Conservation (phyloP, 2,888 invertebrate genomes). For the Phortica magna region DNA sequence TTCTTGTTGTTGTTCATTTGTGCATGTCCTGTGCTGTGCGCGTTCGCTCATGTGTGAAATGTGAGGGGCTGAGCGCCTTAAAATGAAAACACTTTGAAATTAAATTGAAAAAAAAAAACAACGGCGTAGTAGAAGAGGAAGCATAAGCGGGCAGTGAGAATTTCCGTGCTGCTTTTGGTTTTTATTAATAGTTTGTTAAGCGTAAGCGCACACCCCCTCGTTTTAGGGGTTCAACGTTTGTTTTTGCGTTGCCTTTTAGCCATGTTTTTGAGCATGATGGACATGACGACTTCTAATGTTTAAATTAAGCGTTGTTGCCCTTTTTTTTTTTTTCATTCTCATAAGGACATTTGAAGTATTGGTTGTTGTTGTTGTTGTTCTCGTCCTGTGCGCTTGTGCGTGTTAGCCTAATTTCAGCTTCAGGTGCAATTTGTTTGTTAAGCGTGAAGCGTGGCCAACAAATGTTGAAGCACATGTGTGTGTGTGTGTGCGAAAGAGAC, state of each 20-base stretch:
- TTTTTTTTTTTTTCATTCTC: slow-evolving; percentile 26
- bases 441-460: slow-evolving; percentile 59
- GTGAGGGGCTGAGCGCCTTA: slow-evolving; percentile 20
- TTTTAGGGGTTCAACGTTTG: slow-evolving; percentile 40
- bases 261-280: not conserved
- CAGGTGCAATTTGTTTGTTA: slow-evolving; percentile 76
- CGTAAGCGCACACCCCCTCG: slow-evolving; percentile 66
- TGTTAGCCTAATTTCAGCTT: slow-evolving; percentile 69
- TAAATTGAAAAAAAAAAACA: slow-evolving; percentile 30
- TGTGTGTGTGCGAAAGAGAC: not conserved
- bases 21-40: not conserved
- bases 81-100: slow-evolving; percentile 22
- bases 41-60: slow-evolving; percentile 64
- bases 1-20: not conserved
- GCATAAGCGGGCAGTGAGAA: not conserved
- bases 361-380: slow-evolving; percentile 4
- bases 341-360: slow-evolving; percentile 27
- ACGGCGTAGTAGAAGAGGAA: not conserved
- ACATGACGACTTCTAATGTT: slow-evolving; percentile 53
- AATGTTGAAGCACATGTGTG: slow-evolving; percentile 53
- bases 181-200: slow-evolving; percentile 73
- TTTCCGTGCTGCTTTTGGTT: slow-evolving; percentile 12
- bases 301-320: slow-evolving; percentile 46
- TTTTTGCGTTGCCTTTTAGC: slow-evolving; percentile 37
- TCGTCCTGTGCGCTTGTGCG: slow-evolving; percentile 28